A percentile compares a stretch with the other conserved stretches of the same genome.
Conservation (phyloP, 2,797 vertebrate species). For the Leuciscus waleckii region DNA sequence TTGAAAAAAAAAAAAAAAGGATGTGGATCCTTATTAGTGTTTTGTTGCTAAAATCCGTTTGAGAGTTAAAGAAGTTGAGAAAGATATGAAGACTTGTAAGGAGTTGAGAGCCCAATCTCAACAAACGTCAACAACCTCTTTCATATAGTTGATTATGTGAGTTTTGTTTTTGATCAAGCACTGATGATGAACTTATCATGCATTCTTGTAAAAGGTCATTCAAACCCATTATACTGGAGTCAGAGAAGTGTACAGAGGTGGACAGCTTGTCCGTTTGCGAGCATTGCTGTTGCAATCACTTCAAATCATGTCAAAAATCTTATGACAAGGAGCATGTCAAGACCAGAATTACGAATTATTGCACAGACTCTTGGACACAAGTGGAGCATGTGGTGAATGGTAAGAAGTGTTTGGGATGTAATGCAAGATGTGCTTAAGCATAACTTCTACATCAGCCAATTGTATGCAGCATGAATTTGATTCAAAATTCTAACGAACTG, state of each 20-base stretch:
- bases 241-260: background rate
- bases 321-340: background rate
- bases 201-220: conserved; percentile 4
- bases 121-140: background rate
- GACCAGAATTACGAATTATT: background rate
- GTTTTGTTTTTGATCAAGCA: background rate
- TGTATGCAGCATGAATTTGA: background rate
- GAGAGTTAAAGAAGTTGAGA: background rate
- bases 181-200: background rate
- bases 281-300: background rate
- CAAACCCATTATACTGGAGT: background rate
- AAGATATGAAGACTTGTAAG: background rate
- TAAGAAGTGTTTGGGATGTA: background rate
- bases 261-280: background rate
- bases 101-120: background rate
- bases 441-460: too few species aligned
- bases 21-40: background rate
- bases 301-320: background rate
- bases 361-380: background rate
- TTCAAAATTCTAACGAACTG: background rate
- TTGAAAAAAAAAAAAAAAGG: background rate
- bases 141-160: background rate
- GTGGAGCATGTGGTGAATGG: background rate
- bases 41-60: background rate
- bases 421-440: background rate